phyloP scores from a whole-genome alignment of 1,140 invertebrate species.

The Adelges cooleyi region DNA sequence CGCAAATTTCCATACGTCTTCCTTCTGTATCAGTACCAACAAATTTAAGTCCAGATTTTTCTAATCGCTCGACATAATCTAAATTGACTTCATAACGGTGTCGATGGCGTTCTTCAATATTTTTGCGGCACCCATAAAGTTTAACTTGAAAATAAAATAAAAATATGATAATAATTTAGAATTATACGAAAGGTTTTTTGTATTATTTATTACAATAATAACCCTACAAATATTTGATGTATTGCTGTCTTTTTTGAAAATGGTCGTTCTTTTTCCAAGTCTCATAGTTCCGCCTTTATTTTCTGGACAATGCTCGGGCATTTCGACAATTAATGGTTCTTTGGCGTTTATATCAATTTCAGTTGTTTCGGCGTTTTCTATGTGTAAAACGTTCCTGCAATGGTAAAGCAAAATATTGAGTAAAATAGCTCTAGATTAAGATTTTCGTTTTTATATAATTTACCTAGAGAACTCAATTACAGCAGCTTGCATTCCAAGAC shows the following conservation, averaged over 20 bases:
- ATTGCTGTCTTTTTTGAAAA: conserved; percentile 49
- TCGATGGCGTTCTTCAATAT: conserved; percentile 89
- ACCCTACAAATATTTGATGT: conserved; percentile 60
- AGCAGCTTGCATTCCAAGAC: conserved; percentile 90
- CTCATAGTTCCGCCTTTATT: conserved; percentile 96
- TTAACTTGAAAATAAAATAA: conserved; percentile 59
- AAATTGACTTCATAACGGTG: conserved; percentile 96
- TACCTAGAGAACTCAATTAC: conserved; percentile 88
- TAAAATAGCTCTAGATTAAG: neutral
- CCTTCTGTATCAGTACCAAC: conserved; percentile 68
- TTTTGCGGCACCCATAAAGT: conserved; percentile 70
- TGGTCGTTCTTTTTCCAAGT: conserved; percentile 78
- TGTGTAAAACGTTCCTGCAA: conserved; percentile 62
- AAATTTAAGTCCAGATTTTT: conserved; percentile 77
- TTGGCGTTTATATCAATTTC: conserved; percentile 62
- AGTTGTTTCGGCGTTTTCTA: conserved; percentile 71
- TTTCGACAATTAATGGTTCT: conserved; percentile 85
- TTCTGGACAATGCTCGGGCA: conserved; percentile 85
- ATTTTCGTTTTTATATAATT: neutral
- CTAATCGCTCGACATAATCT: conserved; percentile 62
- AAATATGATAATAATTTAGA: conserved; percentile 32
- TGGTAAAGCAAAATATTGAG: too few species aligned
- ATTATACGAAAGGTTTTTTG: neutral
- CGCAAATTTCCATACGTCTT: conserved; percentile 75
- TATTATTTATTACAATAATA: conserved; percentile 26